A percentile compares a stretch with the other conserved stretches of the same genome.
Conservation (phyloP, 2,888 invertebrate genomes). For the Parapristionchus giblindavisi region DNA sequence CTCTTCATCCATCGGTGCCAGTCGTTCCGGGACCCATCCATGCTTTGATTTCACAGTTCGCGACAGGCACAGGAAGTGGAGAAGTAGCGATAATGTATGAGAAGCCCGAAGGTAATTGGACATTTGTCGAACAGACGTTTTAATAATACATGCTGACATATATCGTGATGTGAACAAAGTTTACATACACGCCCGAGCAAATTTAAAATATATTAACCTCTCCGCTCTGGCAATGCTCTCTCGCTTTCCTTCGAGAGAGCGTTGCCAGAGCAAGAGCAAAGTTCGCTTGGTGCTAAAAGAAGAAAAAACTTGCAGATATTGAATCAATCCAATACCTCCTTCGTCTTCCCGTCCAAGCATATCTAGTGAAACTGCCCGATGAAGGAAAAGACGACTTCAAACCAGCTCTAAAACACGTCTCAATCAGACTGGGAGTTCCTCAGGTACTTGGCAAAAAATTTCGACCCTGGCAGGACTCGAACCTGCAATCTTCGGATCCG, state of each 20-base stretch:
- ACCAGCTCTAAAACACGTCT: slow-evolving; percentile 29
- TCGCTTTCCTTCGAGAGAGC: no score
- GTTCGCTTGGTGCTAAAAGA: no score
- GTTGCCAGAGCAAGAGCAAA: no score
- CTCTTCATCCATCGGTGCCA: slow-evolving; percentile 18
- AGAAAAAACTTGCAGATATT: slow-evolving; percentile 29
- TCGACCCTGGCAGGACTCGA: no score
- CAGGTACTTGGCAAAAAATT: neutral
- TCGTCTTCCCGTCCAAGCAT: slow-evolving; percentile 28
- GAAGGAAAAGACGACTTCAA: slow-evolving; percentile 20
- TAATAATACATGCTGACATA: no score
- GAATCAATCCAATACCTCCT: slow-evolving; percentile 24
- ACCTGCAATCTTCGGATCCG: slow-evolving; percentile 60
- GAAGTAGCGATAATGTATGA: slow-evolving; percentile 37
- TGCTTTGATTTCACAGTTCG: slow-evolving; percentile 12
- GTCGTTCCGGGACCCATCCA: slow-evolving; percentile 8
- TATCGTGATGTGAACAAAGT: no score
- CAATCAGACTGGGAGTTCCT: slow-evolving; percentile 25
- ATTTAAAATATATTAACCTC: no score
- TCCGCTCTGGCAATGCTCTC: no score
- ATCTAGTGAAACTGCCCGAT: slow-evolving; percentile 13
- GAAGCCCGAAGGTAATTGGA: neutral
- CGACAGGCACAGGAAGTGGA: slow-evolving; percentile 5
- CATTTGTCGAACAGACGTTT: neutral
- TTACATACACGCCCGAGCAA: no score